Evolutionary conservation across 2,113 vertebrate genomes (phyloP).

Genomic region (Hippoglossus stenolepis): DNA sequence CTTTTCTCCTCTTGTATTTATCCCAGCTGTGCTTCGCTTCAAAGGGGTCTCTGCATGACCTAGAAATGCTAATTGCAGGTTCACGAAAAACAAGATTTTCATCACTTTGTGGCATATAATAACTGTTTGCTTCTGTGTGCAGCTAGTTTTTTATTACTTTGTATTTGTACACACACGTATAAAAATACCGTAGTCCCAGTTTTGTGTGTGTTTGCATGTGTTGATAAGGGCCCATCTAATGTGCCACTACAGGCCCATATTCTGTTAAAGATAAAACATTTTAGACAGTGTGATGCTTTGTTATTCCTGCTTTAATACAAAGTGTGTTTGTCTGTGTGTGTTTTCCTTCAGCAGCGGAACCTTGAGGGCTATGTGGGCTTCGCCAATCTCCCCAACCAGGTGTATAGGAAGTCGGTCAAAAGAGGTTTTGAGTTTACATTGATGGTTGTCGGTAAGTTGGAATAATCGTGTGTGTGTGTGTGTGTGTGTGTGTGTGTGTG

Average conservation of each 20-base stretch:
- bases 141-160: not conserved
- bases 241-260: not conserved
- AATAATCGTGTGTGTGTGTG: not conserved
- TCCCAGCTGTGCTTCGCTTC: conserved; percentile 46
- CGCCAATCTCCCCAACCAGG: conserved; percentile 86
- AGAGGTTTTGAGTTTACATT: conserved; percentile 86
- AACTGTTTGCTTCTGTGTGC: not conserved
- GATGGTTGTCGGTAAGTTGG: conserved; percentile 86
- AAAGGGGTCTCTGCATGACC: conserved; percentile 46
- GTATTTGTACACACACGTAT: not conserved
- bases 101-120: conserved; percentile 4
- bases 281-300: not conserved
- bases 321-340: conserved; percentile 29
- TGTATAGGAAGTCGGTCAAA: conserved; percentile 86
- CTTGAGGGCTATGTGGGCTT: conserved; percentile 86
- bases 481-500: too few species aligned
- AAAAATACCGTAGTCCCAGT: not conserved
- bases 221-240: not conserved
- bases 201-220: not conserved
- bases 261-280: too few species aligned
- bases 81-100: conserved; percentile 25
- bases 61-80: conserved; percentile 56
- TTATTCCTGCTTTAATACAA: not conserved
- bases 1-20: conserved; percentile 25
- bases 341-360: conserved; percentile 81